Conservation (phyloP, 2,113 vertebrate genomes). For the Geococcyx californianus region DNA sequence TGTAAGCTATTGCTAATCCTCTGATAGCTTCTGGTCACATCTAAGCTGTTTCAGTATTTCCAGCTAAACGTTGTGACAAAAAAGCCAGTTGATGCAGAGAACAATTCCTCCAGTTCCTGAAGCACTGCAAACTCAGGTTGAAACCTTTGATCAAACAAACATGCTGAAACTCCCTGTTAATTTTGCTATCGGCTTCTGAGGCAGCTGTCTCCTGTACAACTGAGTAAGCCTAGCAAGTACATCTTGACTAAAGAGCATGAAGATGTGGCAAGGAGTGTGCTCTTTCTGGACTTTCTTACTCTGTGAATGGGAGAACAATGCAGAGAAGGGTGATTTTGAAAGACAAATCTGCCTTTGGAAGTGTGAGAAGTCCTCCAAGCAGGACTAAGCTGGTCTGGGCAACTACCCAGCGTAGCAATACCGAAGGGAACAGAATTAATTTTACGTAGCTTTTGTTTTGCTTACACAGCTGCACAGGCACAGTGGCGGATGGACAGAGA, state of each 20-base stretch:
- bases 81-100: neutral
- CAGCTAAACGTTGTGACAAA: neutral
- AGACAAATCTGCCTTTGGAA: neutral
- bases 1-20: neutral
- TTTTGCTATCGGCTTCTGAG: neutral
- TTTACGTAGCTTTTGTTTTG: neutral
- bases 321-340: neutral
- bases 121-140: neutral
- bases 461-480: neutral
- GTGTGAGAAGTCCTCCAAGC: neutral
- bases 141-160: neutral
- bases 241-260: fast-evolving
- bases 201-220: neutral
- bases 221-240: neutral
- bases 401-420: neutral
- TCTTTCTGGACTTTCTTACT: neutral
- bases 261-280: neutral
- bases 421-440: neutral
- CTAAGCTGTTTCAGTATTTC: neutral
- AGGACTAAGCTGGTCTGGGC: neutral
- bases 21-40: neutral
- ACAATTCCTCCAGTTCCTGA: neutral
- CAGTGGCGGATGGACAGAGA: neutral
- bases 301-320: neutral
- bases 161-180: neutral